Evolutionary conservation across 2,888 invertebrate genomes (phyloP).

Genomic region (Agriotes lineatus): DNA sequence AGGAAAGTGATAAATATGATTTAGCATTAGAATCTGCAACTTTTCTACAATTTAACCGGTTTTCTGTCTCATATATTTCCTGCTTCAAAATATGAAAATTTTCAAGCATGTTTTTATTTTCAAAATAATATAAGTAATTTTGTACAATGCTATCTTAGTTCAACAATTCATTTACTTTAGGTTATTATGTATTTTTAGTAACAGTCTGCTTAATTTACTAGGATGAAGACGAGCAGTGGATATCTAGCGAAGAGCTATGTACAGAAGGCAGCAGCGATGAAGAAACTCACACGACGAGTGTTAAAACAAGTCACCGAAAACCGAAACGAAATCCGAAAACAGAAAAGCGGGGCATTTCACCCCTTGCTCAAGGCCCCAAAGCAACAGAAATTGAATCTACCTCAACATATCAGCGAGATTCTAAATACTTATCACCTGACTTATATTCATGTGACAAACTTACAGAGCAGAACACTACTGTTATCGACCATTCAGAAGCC

Average conservation of each 20-base stretch:
- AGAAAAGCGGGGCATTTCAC: conserved; percentile 37
- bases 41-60: too few relatives aligned
- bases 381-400: conserved; percentile 20
- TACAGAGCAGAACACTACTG: background rate
- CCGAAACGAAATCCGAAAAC: conserved; percentile 29
- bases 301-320: conserved; percentile 34
- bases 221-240: conserved; percentile 67
- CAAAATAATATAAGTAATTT: background rate
- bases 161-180: background rate
- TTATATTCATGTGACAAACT: background rate
- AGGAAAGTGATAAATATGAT: too few relatives aligned
- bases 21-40: too few relatives aligned
- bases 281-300: conserved; percentile 36
- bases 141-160: background rate
- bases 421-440: conserved; percentile 38
- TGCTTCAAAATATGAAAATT: too few relatives aligned
- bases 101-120: too few relatives aligned
- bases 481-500: background rate
- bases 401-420: conserved; percentile 28
- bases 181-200: background rate
- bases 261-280: conserved; percentile 67
- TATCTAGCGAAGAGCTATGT: conserved; percentile 67
- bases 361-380: conserved; percentile 36
- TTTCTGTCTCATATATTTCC: too few relatives aligned
- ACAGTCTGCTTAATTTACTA: too few relatives aligned